phyloP scores from a whole-genome alignment of 2,888 invertebrate genomes.

The Galeruca laticollis region DNA sequence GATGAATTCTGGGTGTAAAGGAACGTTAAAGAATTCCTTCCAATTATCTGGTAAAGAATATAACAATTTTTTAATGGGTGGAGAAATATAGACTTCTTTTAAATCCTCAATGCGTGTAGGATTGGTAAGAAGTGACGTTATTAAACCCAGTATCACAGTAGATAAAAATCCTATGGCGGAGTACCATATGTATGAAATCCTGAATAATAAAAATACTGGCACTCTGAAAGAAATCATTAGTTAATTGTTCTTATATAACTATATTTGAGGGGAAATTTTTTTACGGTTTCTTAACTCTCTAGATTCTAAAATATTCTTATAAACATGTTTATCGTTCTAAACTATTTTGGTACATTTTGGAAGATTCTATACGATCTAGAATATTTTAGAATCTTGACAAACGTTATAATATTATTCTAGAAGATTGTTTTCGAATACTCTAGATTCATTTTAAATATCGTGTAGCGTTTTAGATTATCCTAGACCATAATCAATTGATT shows the following conservation, averaged over 20 bases:
- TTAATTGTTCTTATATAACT: no score
- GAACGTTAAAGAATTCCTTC: slow-evolving; percentile 64
- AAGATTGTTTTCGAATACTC: no score
- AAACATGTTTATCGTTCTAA: no score
- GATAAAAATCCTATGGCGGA: slow-evolving; percentile 82
- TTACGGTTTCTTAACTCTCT: no score
- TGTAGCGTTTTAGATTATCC: not conserved
- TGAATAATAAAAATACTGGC: slow-evolving; percentile 70
- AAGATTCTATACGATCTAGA: no score
- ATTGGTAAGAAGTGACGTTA: slow-evolving; percentile 78
- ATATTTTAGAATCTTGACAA: no score
- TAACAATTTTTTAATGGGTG: slow-evolving; percentile 73
- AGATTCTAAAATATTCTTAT: no score
- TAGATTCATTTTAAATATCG: no score
- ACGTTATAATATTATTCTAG: no score
- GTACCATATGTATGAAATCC: slow-evolving; percentile 92
- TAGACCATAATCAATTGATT: no score
- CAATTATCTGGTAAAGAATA: slow-evolving; percentile 67
- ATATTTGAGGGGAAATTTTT: no score
- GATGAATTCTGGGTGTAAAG: slow-evolving; percentile 50
- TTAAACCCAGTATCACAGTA: slow-evolving; percentile 79
- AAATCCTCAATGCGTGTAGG: slow-evolving; percentile 73
- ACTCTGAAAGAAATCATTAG: slow-evolving; percentile 55
- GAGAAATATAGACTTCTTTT: slow-evolving; percentile 77
- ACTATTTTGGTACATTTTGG: no score